Evolutionary conservation across 2,113 vertebrate genomes (phyloP), one percentile per base, ranked within the genome.

Genomic region (Percopsis transmontana): DNA sequence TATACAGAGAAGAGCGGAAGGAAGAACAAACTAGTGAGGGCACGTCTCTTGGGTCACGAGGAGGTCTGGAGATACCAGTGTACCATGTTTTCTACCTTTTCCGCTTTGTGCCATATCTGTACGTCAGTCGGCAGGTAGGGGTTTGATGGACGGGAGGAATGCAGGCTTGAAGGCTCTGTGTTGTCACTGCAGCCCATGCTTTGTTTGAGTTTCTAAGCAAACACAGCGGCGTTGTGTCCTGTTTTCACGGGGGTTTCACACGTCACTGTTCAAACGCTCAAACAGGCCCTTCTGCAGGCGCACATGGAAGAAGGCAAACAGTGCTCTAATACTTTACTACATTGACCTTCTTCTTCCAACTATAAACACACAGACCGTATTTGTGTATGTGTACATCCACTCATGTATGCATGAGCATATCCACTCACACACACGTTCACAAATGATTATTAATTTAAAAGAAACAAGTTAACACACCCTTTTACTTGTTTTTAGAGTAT

Each of bases 221-320:
- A 91, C 85, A 90, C 53, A 55, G 79, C 10, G 48, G 68, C 16
- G 59, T 87, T 72, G 66, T 74, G 85, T 90, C 88, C 89, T 91
- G 89, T 90, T 91, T 90, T 90, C 73, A 85, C 76, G 41, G 81
- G 76, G 82, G 76, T 86, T 82, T 81, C 72, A 83, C 84, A 85
- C 82, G 84, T 90, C 90, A 89, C 88, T 89, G 83, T 92, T 90
- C 87, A 91, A 90, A 91, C 87, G 88, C 55, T 83, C 69, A 77
- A 86, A 84, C 69, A 78, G 71, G 78, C 80, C 62, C 61, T 67
- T 85, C 78, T 76, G 68, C 23, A 52, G 64, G 70, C 70, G 83
- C 80, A 82, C 69, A 70, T 79, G 72, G 41, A 72, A 20, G 71
- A 87, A 83, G 82, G 84, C 80, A 90, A 91, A 91, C 85, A 90